Percentiles rank a stretch among this genome's conserved stretches.
Evolutionary conservation across 2,797 vertebrate species (phyloP).

Genomic region (Syncerus caffer): DNA sequence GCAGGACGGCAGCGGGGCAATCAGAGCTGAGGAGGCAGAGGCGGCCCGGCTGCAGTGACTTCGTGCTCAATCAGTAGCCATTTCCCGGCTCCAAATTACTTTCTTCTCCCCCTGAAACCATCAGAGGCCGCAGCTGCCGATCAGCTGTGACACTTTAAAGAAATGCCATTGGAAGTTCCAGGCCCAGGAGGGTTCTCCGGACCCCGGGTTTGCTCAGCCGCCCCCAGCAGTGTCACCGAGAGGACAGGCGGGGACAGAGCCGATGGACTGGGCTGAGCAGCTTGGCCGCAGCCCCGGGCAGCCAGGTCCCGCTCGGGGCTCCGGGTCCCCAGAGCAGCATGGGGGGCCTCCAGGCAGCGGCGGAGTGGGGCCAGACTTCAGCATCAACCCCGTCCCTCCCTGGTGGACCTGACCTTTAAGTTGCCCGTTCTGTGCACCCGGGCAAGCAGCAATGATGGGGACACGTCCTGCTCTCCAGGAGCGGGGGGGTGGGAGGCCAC

Average conservation of each 20-base stretch:
- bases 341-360: neutral
- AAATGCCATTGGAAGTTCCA: neutral
- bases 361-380: neutral
- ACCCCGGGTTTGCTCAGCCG: neutral
- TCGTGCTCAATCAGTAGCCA: neutral
- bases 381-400: neutral
- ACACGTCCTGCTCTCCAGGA: accelerated
- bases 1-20: accelerated
- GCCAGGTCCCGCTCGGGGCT: accelerated
- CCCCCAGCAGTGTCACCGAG: accelerated
- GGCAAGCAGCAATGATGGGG: accelerated
- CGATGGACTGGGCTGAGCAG: accelerated
- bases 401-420: neutral
- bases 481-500: neutral
- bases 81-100: neutral
- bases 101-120: neutral
- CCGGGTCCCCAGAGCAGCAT: neutral
- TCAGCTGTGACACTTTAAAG: neutral
- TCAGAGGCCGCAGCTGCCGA: neutral
- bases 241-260: accelerated
- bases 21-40: accelerated
- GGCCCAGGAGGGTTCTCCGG: accelerated
- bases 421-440: accelerated
- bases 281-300: neutral
- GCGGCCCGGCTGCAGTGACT: accelerated